phyloP scores from a whole-genome alignment of 2,113 vertebrate species.

The Danionella cerebrum region DNA sequence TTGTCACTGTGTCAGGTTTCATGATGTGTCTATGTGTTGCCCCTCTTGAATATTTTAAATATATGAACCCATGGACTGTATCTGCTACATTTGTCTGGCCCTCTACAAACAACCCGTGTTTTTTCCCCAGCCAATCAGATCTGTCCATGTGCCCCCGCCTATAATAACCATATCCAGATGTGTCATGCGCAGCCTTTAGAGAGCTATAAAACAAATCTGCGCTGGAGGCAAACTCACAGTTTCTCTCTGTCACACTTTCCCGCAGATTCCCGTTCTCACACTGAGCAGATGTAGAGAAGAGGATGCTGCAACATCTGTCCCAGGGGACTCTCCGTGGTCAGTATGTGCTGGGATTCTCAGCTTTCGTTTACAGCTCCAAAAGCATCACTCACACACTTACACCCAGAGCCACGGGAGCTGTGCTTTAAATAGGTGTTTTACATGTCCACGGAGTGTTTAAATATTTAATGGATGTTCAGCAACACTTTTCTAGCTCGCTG shows the following conservation, averaged over 20 bases:
- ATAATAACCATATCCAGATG: slow-evolving; percentile 14
- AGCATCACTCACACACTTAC: not conserved
- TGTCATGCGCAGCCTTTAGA: not conserved
- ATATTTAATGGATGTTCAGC: not conserved
- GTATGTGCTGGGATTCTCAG: not conserved
- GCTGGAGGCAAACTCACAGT: not conserved
- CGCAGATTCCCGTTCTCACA: slow-evolving; percentile 1
- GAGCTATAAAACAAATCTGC: slow-evolving; percentile 11
- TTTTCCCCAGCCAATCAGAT: not conserved
- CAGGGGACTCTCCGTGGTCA: not conserved
- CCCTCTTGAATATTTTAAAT: no score
- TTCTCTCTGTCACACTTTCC: not conserved
- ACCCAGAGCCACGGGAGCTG: not conserved
- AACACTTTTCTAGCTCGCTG: not conserved
- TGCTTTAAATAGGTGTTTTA: not conserved
- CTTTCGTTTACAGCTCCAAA: not conserved
- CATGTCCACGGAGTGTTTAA: not conserved
- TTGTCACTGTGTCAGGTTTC: no score
- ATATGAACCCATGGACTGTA: not conserved
- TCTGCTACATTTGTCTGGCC: not conserved
- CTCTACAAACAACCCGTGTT: not conserved
- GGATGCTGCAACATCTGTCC: slow-evolving; percentile 4
- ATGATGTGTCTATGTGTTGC: no score
- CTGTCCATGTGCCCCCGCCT: not conserved
- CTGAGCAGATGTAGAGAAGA: slow-evolving; percentile 3